phyloP scores from a whole-genome alignment of 2,888 invertebrate species.

The Empis stercorea region DNA sequence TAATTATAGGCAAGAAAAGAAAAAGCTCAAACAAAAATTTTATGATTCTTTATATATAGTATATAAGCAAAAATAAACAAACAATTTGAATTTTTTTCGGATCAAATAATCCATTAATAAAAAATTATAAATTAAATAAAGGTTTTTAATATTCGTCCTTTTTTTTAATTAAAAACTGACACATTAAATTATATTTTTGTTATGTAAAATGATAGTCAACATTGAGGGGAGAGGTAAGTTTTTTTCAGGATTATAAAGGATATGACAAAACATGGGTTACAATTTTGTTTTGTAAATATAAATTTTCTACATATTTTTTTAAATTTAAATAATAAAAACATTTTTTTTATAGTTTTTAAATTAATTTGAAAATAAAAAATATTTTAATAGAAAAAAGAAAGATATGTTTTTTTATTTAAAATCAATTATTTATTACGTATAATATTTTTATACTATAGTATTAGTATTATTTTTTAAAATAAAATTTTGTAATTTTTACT shows the following conservation, averaged over 20 bases:
- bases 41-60: constrained; percentile 8
- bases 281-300: neutral
- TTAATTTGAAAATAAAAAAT: neutral
- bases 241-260: neutral
- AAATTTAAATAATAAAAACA: neutral
- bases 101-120: too few species aligned
- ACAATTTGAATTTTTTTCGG: constrained; percentile 1
- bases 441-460: neutral
- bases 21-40: constrained; percentile 34
- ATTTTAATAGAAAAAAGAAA: neutral
- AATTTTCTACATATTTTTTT: neutral
- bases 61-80: constrained; percentile 9
- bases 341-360: neutral
- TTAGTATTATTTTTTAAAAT: neutral
- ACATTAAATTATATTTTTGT: constrained; percentile 4
- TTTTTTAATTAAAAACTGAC: neutral
- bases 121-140: neutral
- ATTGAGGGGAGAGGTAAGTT: constrained; percentile 33
- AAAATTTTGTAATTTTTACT: neutral
- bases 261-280: neutral
- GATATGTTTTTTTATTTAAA: neutral
- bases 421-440: neutral
- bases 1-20: constrained; percentile 32
- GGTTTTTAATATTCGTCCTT: too few species aligned
- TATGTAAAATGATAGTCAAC: constrained; percentile 35